Conservation (phyloP, 2,888 invertebrate species). For the Drosophila birchii region DNA sequence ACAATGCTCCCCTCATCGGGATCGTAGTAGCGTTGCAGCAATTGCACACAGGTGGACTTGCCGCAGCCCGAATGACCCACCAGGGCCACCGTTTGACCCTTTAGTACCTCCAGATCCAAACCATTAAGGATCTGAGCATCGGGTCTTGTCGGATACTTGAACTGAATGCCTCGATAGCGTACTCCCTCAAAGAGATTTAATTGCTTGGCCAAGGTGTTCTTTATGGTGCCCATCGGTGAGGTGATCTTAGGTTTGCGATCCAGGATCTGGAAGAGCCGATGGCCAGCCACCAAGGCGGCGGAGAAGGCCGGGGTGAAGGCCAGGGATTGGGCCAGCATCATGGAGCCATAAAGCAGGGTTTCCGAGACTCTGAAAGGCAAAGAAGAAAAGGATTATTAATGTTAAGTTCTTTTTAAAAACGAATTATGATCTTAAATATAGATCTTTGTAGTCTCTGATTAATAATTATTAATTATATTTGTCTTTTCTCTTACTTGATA, state of each 20-base stretch:
- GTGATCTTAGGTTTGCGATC: conserved; percentile 87
- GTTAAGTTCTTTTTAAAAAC: neutral
- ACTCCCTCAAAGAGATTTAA: conserved; percentile 83
- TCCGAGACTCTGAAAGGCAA: conserved; percentile 88
- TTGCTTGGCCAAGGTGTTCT: conserved; percentile 78
- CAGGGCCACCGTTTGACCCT: conserved; percentile 90
- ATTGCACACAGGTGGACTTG: conserved; percentile 92
- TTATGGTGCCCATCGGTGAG: conserved; percentile 84
- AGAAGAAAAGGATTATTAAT: neutral
- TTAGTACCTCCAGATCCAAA: conserved; percentile 88
- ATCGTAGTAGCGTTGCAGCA: conserved; percentile 92
- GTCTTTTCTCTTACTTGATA: conserved; percentile 87
- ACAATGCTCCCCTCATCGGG: conserved; percentile 88
- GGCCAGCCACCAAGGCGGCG: conserved; percentile 89
- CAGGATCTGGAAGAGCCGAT: conserved; percentile 88
- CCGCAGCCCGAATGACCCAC: conserved; percentile 92
- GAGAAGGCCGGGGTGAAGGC: conserved; percentile 92
- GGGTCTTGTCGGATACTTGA: conserved; percentile 92
- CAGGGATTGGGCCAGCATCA: conserved; percentile 92
- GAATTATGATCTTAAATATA: neutral
- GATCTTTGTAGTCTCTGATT: neutral
- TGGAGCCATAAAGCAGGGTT: conserved; percentile 91
- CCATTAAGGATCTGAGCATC: conserved; percentile 91
- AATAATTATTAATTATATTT: neutral
- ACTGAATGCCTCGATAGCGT: conserved; percentile 88